phyloP scores from a whole-genome alignment of 2,888 invertebrate species.

The Ennomos erosarius region DNA sequence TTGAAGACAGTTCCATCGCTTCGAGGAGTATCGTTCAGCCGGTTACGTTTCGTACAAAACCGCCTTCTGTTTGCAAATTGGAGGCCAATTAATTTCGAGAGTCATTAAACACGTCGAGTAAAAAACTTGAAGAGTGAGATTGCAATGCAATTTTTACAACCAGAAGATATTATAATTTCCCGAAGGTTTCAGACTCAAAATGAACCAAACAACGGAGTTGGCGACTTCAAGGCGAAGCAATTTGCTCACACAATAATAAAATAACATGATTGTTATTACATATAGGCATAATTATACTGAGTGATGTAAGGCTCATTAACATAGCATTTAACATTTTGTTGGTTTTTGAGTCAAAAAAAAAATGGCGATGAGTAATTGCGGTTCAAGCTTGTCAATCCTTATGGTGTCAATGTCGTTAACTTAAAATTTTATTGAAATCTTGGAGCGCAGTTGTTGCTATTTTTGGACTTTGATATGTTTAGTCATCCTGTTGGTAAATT shows the following conservation, averaged over 20 bases:
- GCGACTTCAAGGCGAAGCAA: constrained; percentile 33
- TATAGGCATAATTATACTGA: not conserved
- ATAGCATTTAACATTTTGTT: constrained; percentile 33
- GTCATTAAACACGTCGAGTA: no score
- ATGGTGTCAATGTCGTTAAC: constrained; percentile 21
- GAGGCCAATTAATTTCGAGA: no score
- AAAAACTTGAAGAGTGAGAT: no score
- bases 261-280: constrained; percentile 33
- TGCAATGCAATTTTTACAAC: constrained; percentile 7
- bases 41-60: no score
- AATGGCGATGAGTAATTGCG: constrained; percentile 31
- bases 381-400: constrained; percentile 26
- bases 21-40: no score
- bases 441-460: constrained; percentile 6
- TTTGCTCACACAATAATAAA: constrained; percentile 30
- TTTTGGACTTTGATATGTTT: constrained; percentile 7
- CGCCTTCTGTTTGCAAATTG: no score
- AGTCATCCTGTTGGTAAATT: not conserved
- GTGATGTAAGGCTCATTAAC: constrained; percentile 37
- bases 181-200: constrained; percentile 51
- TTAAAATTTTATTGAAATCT: constrained; percentile 1
- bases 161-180: constrained; percentile 35
- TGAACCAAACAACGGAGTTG: constrained; percentile 28
- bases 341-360: constrained; percentile 31
- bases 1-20: constrained; percentile 12